Conservation (phyloP, 2,113 vertebrate genomes). For the Rostratula benghalensis region DNA sequence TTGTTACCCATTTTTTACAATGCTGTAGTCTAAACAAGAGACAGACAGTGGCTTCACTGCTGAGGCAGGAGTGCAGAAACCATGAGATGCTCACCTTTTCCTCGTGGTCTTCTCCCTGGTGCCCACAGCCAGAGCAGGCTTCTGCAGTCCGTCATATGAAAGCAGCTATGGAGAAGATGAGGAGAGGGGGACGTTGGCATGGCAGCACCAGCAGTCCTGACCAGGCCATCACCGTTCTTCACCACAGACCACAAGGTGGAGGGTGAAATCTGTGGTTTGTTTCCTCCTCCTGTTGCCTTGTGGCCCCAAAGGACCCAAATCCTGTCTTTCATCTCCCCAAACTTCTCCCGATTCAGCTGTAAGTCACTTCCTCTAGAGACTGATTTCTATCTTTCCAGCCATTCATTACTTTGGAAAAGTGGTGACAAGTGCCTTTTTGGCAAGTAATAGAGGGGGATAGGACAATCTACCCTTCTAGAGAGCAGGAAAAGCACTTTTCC, state of each 20-base stretch:
- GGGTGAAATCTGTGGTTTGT: not conserved
- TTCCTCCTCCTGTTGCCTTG: not conserved
- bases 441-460: not conserved
- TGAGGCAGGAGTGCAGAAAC: not conserved
- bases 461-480: not conserved
- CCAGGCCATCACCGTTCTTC: rapidly evolving
- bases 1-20: not conserved
- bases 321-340: not conserved
- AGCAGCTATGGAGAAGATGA: not conserved
- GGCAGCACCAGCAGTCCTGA: not conserved
- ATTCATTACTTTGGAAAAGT: not conserved
- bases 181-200: not conserved
- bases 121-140: not conserved
- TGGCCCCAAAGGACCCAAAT: not conserved
- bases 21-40: not conserved
- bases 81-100: no score
- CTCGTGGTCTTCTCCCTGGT: not conserved
- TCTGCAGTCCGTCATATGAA: not conserved
- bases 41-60: not conserved
- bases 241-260: not conserved
- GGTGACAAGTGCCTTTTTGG: not conserved
- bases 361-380: not conserved
- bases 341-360: not conserved
- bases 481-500: not conserved
- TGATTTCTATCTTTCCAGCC: not conserved